Evolutionary conservation across 2,113 vertebrate species (phyloP).

Genomic region (rat (Rattus norvegicus)): DNA sequence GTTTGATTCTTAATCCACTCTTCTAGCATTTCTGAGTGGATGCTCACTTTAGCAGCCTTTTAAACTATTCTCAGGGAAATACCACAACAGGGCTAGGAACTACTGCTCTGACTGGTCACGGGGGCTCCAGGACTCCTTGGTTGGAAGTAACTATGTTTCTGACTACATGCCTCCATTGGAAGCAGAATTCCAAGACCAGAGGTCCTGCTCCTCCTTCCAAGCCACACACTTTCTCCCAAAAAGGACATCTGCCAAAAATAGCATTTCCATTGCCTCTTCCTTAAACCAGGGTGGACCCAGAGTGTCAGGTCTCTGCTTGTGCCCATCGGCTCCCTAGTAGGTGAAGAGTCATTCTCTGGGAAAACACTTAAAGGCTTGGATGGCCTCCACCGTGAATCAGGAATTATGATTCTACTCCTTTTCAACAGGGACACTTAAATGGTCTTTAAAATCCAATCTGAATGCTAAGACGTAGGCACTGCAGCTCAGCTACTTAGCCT

Average conservation of each 20-base stretch:
- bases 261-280: not conserved
- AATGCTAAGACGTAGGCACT: not conserved
- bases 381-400: not conserved
- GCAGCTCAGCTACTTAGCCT: not conserved
- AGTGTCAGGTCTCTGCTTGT: not conserved
- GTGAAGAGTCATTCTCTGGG: not conserved
- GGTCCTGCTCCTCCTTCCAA: not conserved
- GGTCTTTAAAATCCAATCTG: slow-evolving; percentile 20
- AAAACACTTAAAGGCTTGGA: not conserved
- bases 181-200: not conserved
- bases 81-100: not conserved
- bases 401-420: not conserved
- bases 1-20: slow-evolving; percentile 41
- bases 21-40: slow-evolving; percentile 25
- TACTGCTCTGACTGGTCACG: not conserved
- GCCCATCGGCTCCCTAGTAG: not conserved
- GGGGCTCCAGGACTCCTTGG: not conserved
- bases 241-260: not conserved
- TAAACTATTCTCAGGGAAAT: not conserved
- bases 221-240: not conserved
- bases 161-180: not conserved
- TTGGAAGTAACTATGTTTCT: not conserved
- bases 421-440: not conserved
- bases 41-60: not conserved
- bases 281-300: not conserved